Base-by-base conservation (phyloP, 2,797 vertebrate species). In the Crenichthys baileyi region DNA sequence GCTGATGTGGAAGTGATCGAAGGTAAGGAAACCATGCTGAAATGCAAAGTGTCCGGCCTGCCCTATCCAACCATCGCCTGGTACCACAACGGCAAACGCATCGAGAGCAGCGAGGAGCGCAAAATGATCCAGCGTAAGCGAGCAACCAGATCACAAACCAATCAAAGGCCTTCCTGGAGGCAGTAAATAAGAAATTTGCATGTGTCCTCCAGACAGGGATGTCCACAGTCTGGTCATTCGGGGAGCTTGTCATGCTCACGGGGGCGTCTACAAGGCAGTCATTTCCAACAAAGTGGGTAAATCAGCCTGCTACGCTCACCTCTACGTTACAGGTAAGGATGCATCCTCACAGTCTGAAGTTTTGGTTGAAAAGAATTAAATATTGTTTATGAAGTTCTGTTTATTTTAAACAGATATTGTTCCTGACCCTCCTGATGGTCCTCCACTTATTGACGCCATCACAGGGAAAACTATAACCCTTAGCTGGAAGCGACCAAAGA, bases 241-340 rank as follows among this genome's bases (percentile, higher is more conserved):
- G 0, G 94, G 95, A 0, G 94, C 96, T 75, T 97, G 95, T 81
- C 97, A 97, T 0, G 92, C 95, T 9, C 97, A 99, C 0, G 97
- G 97, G 0, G 98, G 98, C 0, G 98, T 99, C 87, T 99, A 99
- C 90, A 99, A 99, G 93, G 97, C 97, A 0, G 98, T 99, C 74
- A 97, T 99, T 8, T 95, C 98, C 85, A 99, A 99, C 94, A 98
- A 97, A 91, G 92, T 98, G 89, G 98, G 98, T 73, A 99, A 99
- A 90, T 97, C 98, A 0, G 96, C 97, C 0, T 98, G 98, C 90
- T 99, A 99, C 0, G 97, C 98, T 0, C 98, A 99, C 87, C 95
- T 99, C 26, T 99, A 98, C 0, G 96, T 99, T 84, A 96, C 97
- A 5, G 98, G 98, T 99, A 91, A 90, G 94, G 31, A 26, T 9